Percentiles rank a stretch among this genome's conserved stretches.
These are phyloP conservation scores for Apocheima hispidaria DNA, from an alignment of 2,888 invertebrate genomes.

Conservation along the genomic window DNA sequence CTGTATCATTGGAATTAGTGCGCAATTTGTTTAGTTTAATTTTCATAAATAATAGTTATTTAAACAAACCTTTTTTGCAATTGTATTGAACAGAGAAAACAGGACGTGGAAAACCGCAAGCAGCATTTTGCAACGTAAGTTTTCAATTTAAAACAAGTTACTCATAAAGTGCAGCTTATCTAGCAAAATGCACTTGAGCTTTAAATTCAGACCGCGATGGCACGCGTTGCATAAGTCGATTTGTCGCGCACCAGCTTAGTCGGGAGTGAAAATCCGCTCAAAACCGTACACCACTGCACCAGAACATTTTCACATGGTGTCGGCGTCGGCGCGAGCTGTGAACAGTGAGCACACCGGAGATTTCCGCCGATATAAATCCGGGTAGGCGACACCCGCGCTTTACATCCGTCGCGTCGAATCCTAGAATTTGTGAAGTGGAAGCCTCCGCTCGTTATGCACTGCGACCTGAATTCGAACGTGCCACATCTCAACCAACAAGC, in stretches of 20 bases:
- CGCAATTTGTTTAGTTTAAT: conserved; percentile 21
- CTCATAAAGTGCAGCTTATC: conserved; percentile 31
- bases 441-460: conserved; percentile 63
- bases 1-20: conserved; percentile 39
- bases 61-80: neutral
- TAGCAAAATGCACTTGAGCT: conserved; percentile 35
- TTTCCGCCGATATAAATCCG: conserved; percentile 80
- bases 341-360: conserved; percentile 77
- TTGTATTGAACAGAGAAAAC: neutral
- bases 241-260: conserved; percentile 57
- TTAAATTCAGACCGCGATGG: conserved; percentile 45
- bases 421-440: conserved; percentile 76
- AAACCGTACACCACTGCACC: conserved; percentile 62
- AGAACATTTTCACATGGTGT: conserved; percentile 68
- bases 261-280: conserved; percentile 61
- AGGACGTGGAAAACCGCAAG: neutral
- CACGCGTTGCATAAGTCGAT: conserved; percentile 50
- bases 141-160: conserved; percentile 21
- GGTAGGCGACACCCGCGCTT: conserved; percentile 72
- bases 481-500: conserved; percentile 60
- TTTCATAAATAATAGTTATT: neutral
- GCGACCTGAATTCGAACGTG: conserved; percentile 68
- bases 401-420: conserved; percentile 68
- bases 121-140: conserved; percentile 27
- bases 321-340: conserved; percentile 70